Evolutionary conservation across 2,888 invertebrate species (phyloP), one percentile per base, ranked within the genome.

Genomic region (Slavum lentiscoides): DNA sequence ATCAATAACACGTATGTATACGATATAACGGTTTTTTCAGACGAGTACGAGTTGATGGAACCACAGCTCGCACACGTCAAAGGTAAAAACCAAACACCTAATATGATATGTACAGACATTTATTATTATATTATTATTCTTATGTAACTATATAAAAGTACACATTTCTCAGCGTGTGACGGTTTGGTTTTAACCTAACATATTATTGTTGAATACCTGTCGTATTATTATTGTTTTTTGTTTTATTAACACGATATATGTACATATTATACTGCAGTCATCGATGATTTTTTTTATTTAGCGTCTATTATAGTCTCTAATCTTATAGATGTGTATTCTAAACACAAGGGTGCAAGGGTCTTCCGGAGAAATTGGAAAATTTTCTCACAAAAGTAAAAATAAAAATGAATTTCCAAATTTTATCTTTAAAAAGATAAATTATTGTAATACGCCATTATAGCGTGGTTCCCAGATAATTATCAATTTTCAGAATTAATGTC

Each of bases 61-160:
- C 70, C 80, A 80, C 80, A 70, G 70, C 80, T 80, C 80, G 80
- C 80, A 80, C 80, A 80, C 80, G 70, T 80, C 80, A 80, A 80
- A 80, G 80, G 80, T 80, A 80, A 77, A 77, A 77, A 62, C 58
- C 67, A 49, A 76, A 75, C 64, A 55, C 43, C 43, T 43, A 30
- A 30, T 30, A 49, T 13, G 13, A 74, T 23, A 53, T 11, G 67
- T 76, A 76, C 43, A 76, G 59, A 39, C 13, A 67, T 75, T 58
- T 43, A 37, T 58, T 53, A 23, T 68, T 58, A 55, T 55, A 30
- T 30, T 30, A 30, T 30, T 30, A 30, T n/a, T n/a, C 59, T 21
- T 62, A 19, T 58, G 30, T 30, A 30, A 64, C 43, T n/a, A 30
- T 68, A 30, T 59, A n/a, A 49, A 68, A 21, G 11, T 7, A 74